A percentile compares a stretch with the other conserved stretches of the same genome.
These are phyloP conservation scores for Myiozetetes cayanensis DNA, from an alignment of 2,113 vertebrate genomes.

Conservation along the genomic window DNA sequence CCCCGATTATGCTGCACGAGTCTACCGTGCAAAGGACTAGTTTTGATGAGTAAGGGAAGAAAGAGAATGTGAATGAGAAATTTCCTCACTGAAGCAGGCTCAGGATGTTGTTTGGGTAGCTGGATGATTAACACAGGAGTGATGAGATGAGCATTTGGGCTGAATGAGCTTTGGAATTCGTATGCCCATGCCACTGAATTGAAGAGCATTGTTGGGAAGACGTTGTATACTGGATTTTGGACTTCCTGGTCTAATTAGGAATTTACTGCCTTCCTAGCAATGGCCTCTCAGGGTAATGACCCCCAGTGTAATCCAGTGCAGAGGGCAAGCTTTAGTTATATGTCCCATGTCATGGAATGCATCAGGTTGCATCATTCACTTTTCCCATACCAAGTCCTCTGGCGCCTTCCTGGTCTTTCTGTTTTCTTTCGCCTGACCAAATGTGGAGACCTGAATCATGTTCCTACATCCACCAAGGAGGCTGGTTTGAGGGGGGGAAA, in stretches of 20 bases:
- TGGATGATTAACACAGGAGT: neutral
- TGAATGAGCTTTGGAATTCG: neutral
- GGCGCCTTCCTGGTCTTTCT: neutral
- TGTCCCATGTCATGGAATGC: rapidly evolving
- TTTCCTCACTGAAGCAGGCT: neutral
- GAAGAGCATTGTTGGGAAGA: neutral
- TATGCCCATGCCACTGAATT: neutral
- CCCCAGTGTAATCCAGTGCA: neutral
- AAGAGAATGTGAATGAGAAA: neutral
- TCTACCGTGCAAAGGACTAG: neutral
- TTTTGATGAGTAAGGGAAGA: neutral
- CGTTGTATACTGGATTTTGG: neutral
- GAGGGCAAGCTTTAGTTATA: neutral
- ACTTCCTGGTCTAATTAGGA: neutral
- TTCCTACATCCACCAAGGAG: neutral
- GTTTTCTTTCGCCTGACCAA: neutral
- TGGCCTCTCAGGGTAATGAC: neutral
- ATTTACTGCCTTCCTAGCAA: neutral
- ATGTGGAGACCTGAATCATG: neutral
- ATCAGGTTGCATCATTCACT: neutral
- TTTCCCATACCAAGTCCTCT: neutral
- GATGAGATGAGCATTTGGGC: neutral
- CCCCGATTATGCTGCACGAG: neutral
- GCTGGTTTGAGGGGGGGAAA: neutral
- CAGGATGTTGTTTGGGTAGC: neutral